These are phyloP conservation scores for Drosophila ficusphila DNA, from an alignment of 1,140 invertebrate genomes.

Conservation along the genomic window DNA sequence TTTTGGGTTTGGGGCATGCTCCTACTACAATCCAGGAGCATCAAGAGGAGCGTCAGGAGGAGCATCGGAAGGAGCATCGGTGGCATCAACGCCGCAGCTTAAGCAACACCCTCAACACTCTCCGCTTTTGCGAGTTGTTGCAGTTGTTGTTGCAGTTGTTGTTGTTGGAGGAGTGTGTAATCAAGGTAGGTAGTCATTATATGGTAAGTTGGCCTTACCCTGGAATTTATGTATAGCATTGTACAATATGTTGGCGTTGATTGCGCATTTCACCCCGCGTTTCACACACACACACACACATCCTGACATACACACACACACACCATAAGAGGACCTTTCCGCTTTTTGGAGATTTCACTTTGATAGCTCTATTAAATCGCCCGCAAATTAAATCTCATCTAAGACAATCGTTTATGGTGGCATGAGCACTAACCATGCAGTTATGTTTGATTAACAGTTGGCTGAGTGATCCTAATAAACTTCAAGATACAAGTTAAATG, in stretches of 20 bases:
- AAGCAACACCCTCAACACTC: conserved; percentile 63
- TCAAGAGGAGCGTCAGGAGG: no score
- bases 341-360: conserved; percentile 32
- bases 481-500: background rate
- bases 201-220: conserved; percentile 68
- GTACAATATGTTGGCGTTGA: conserved; percentile 58
- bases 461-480: background rate
- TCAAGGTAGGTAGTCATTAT: conserved; percentile 82
- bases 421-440: background rate
- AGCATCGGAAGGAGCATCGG: conserved; percentile 13
- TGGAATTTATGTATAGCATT: conserved; percentile 67
- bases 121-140: no score
- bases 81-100: conserved; percentile 7
- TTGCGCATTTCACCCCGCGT: conserved; percentile 25
- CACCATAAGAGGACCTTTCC: no score
- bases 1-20: conserved; percentile 37
- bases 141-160: no score
- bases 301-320: no score
- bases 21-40: conserved; percentile 43
- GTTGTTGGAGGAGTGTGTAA: conserved; percentile 66
- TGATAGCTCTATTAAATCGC: conserved; percentile 65
- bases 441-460: background rate
- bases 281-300: no score
- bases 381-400: conserved; percentile 36
- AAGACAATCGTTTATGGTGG: conserved; percentile 16